phyloP scores from a whole-genome alignment of 1,140 invertebrate species.

The Ladona fulva region DNA sequence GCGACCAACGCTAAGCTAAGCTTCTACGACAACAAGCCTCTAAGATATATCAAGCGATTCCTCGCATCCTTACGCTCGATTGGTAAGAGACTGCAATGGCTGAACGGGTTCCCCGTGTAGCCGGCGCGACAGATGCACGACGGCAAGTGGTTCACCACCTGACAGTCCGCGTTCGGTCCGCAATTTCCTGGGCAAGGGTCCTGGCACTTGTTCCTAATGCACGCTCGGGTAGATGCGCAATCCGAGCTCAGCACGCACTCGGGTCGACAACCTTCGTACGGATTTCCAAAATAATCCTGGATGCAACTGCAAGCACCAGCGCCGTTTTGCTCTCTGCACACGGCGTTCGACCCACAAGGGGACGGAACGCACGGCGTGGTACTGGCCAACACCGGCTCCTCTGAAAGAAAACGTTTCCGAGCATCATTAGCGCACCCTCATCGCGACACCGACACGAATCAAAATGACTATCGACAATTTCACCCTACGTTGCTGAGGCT shows the following conservation, averaged over 20 bases:
- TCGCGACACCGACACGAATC: constrained; percentile 16
- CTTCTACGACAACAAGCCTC: constrained; percentile 30
- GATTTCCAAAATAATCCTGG: constrained; percentile 45
- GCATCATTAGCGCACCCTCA: constrained; percentile 22
- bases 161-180: constrained; percentile 49
- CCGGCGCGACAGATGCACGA: constrained; percentile 57
- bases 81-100: constrained; percentile 43
- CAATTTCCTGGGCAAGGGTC: constrained; percentile 54
- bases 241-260: constrained; percentile 31
- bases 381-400: not conserved
- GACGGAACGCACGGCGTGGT: constrained; percentile 41
- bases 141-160: constrained; percentile 60
- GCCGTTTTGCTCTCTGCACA: constrained; percentile 39
- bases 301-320: constrained; percentile 44
- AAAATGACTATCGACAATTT: constrained; percentile 31
- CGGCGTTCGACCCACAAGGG: constrained; percentile 47
- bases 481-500: constrained; percentile 26
- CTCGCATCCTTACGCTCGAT: constrained; percentile 41
- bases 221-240: constrained; percentile 33
- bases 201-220: constrained; percentile 51
- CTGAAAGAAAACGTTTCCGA: constrained; percentile 24
- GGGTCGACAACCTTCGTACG: constrained; percentile 41
- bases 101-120: constrained; percentile 60
- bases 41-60: constrained; percentile 31
- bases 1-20: not conserved